Base-by-base conservation (phyloP, 2,888 invertebrate species). In the Drosophila neotestacea region DNA sequence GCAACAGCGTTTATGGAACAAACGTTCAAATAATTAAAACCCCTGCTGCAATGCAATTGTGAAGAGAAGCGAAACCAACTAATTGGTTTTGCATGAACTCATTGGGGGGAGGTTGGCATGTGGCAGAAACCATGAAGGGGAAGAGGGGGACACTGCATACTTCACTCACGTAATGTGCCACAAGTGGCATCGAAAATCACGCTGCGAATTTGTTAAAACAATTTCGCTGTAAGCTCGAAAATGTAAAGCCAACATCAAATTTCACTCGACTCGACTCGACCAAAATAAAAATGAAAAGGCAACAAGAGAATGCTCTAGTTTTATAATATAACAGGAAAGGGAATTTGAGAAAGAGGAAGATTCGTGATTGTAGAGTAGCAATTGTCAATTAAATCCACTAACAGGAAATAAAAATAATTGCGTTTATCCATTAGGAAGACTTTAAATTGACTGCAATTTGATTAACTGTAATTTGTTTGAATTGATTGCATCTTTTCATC, bases 21-120 rank as follows among this genome's bases (percentile, higher is more conserved):
- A 79, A 65, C 79, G 48, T 44, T 60, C 55, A 55, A 79, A 66
- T 79, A 77, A 77, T 79, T 77, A 77, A 77, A 77, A 62, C 51
- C 65, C 61, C 41, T n/a, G 70, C 85, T 83, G 67, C 69, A 60
- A 61, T 70, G 69, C 66, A 64, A 66, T 66, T 82, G 72, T 75
- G 88, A 69, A 77, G 66, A 81, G 79, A 81, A 79, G 84, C 81
- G 81, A 87, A 72, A 81, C 88, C 72, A 83, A 73, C 88, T 86
- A 89, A 86, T 86, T 89, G 85, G 89, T 88, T 85, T 88, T 89
- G 89, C 85, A 89, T 89, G 89, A 86, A 81, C 83, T 86, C 61
- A 47, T 73, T 73, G 36, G 50, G 52, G 71, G 13, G 28, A 16
- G 13, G 27, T n/a, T 10, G 22, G 38, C 30, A 16, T 32, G 32